Conservation (phyloP, 2,888 invertebrate species). For the Apotomis betuletana region DNA sequence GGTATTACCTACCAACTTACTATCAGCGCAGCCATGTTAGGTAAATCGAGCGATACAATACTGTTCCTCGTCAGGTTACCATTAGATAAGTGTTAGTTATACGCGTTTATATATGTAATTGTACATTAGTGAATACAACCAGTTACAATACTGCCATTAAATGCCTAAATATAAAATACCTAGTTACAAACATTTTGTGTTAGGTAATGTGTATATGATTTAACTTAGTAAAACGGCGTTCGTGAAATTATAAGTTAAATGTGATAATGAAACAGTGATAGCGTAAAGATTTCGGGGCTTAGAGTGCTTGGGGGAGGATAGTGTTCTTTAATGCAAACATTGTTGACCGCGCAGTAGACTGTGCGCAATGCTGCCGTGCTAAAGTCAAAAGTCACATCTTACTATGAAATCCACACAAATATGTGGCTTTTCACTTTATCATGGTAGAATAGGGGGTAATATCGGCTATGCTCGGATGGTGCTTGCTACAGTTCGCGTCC, state of each 20-base stretch:
- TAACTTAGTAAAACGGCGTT: slow-evolving; percentile 66
- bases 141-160: slow-evolving; percentile 82
- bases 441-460: neutral
- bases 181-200: slow-evolving; percentile 70
- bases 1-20: slow-evolving; percentile 54
- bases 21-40: slow-evolving; percentile 59
- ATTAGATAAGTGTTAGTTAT: slow-evolving; percentile 80
- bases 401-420: too few relatives aligned
- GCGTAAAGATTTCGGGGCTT: slow-evolving; percentile 51
- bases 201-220: slow-evolving; percentile 55
- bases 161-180: slow-evolving; percentile 71
- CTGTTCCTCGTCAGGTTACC: slow-evolving; percentile 82
- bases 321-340: slow-evolving; percentile 3
- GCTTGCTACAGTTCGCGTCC: slow-evolving; percentile 6
- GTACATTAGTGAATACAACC: slow-evolving; percentile 76
- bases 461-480: neutral
- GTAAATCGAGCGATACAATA: slow-evolving; percentile 77
- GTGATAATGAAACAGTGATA: slow-evolving; percentile 78
- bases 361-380: too few relatives aligned
- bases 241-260: slow-evolving; percentile 80
- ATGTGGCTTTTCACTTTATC: too few relatives aligned
- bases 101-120: slow-evolving; percentile 72
- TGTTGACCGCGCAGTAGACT: neutral
- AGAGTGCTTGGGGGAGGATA: slow-evolving; percentile 14
- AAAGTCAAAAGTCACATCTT: too few relatives aligned